Base-by-base conservation (phyloP, 2,797 vertebrate genomes). In the Bradypodion ventrale region DNA sequence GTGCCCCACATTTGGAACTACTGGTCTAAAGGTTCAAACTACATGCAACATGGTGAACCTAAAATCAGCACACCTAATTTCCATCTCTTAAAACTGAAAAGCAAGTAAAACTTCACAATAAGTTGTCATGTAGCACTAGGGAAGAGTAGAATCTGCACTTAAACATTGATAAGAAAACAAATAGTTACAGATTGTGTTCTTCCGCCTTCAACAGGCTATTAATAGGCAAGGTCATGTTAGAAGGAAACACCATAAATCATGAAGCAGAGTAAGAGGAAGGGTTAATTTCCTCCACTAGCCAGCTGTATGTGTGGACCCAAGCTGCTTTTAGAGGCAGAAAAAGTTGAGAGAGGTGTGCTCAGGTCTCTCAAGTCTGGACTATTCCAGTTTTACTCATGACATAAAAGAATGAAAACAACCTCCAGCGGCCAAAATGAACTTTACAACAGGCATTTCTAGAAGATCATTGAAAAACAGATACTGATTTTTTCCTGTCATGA, bases 401-500 rank as follows among this genome's bases (percentile, higher is more conserved):
- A 56, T 46, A 23, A 19, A 37, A 37, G 27, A n/a, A 40, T 60
- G 10, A 12, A 32, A 72, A 49, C 25, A 69, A n/a, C 0, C 73
- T 46, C 59, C 13, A 78, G 6, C 52, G 0, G 83, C 21, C 37
- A 85, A 84, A 89, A 80, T 15, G 8, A 3, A 10, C 79, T 84
- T 73, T 1, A 0, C 1, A 73, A 35, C 60, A 87, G 49, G 7
- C 5, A 40, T 72, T 29, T 44, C 88, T 78, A 49, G 68, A 65
- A 15, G 63, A 19, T 7, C 3, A 27, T 42, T 44, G n/a, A 8
- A 66, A 52, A 65, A 52, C 7, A 74, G 44, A 56, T 79, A 73
- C 23, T 27, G 46, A 66, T 59, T 62, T 73, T 63, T 79, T 78
- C 59, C 27, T 49, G 29, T 68, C 21, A 32, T 23, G 56, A 73